Evolutionary conservation across 2,888 invertebrate genomes (phyloP).

Genomic region (Coenonympha arcania): DNA sequence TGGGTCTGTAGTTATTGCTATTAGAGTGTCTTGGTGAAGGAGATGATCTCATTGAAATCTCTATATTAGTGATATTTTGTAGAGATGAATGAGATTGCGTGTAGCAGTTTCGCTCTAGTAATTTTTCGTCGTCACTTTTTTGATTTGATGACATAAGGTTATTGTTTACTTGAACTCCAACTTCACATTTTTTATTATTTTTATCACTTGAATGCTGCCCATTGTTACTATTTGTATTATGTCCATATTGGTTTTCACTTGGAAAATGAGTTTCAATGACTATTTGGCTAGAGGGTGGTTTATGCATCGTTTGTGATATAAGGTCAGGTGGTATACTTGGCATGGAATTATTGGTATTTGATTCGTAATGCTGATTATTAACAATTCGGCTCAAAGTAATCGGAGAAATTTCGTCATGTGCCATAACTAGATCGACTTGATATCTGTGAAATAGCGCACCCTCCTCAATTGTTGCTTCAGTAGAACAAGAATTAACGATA

Average conservation of each 20-base stretch:
- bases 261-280: constrained; percentile 68
- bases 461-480: constrained; percentile 58
- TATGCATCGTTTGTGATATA: constrained; percentile 64
- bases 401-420: constrained; percentile 77
- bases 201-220: constrained; percentile 36
- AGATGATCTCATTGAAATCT: constrained; percentile 61
- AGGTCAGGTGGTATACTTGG: constrained; percentile 63
- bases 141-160: constrained; percentile 50
- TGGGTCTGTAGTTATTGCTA: constrained; percentile 61
- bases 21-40: constrained; percentile 45
- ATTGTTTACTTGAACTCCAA: constrained; percentile 53
- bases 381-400: constrained; percentile 65
- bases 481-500: constrained; percentile 70
- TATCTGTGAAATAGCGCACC: constrained; percentile 59
- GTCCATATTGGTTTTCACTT: constrained; percentile 47
- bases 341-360: constrained; percentile 35
- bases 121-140: constrained; percentile 71
- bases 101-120: constrained; percentile 58
- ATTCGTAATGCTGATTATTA: constrained; percentile 51
- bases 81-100: constrained; percentile 56
- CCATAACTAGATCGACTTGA: constrained; percentile 77
- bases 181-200: constrained; percentile 50
- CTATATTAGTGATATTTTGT: constrained; percentile 69
- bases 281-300: constrained; percentile 58
- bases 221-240: constrained; percentile 36